These are phyloP conservation scores for Tetragonula carbonaria DNA, from an alignment of 2,888 invertebrate genomes.

Conservation along the genomic window DNA sequence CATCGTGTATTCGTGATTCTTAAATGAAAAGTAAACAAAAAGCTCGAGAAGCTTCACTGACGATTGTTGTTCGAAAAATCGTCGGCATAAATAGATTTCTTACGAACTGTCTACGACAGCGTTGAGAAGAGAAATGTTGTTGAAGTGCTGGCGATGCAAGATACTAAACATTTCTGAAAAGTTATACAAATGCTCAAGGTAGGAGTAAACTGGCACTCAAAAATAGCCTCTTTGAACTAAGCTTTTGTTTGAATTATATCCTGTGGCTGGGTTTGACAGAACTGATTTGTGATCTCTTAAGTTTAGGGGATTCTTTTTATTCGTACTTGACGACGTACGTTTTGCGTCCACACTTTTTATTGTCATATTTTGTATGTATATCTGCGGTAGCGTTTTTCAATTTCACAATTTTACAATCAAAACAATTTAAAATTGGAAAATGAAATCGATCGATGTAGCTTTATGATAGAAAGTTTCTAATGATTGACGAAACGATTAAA, in stretches of 20 bases:
- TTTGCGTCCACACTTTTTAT: not conserved
- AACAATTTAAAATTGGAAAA: too few relatives aligned
- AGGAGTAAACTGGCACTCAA: conserved; percentile 8
- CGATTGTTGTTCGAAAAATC: conserved; percentile 9
- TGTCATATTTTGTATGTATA: not conserved
- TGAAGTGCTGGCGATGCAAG: not conserved
- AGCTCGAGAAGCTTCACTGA: not conserved
- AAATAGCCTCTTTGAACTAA: conserved; percentile 46
- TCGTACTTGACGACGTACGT: not conserved
- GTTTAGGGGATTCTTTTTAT: conserved; percentile 19
- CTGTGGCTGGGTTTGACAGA: conserved; percentile 20
- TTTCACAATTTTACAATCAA: not conserved
- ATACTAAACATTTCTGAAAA: conserved; percentile 34
- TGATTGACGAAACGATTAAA: too few relatives aligned
- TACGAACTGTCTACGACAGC: not conserved
- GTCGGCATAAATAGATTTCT: not conserved
- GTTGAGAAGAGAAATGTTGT: conserved; percentile 1
- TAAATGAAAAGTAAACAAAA: not conserved
- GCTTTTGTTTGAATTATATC: conserved; percentile 32
- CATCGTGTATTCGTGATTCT: not conserved
- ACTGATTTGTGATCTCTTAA: conserved; percentile 6
- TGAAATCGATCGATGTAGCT: too few relatives aligned
- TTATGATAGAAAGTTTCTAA: too few relatives aligned
- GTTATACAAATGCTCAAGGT: conserved; percentile 10
- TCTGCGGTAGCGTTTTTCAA: not conserved